Evolutionary conservation across 2,113 vertebrate genomes (phyloP).

Genomic region (Elephas maximus): DNA sequence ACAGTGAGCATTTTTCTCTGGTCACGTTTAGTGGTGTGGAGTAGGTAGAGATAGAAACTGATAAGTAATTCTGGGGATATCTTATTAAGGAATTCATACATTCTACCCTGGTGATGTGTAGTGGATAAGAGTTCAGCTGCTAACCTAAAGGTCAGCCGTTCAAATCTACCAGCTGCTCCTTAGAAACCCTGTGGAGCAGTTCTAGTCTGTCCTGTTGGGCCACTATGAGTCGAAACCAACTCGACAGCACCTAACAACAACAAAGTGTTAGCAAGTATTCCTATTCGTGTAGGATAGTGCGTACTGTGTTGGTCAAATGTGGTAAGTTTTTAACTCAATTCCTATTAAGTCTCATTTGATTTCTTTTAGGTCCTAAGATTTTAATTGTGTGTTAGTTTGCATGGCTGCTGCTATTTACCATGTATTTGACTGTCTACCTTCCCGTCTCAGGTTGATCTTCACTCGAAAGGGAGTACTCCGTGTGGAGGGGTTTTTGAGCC

Average conservation of each 20-base stretch:
- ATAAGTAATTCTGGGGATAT: neutral
- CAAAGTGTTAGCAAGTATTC: neutral
- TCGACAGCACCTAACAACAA: neutral
- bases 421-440: constrained; percentile 64
- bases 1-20: neutral
- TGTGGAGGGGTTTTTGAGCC: constrained; percentile 98
- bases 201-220: too few relatives aligned
- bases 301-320: neutral
- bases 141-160: too few relatives aligned
- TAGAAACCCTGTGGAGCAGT: too few relatives aligned
- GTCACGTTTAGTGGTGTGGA: neutral
- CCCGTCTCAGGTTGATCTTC: constrained; percentile 93
- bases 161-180: too few relatives aligned
- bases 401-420: neutral
- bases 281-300: neutral
- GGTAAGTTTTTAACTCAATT: constrained; percentile 32
- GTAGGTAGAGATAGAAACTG: neutral
- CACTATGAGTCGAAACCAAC: neutral
- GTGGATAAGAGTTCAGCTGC: too few relatives aligned
- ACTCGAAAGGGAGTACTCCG: constrained; percentile 97
- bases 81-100: constrained; percentile 44
- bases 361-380: constrained; percentile 29
- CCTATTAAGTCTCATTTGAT: neutral
- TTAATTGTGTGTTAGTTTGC: constrained; percentile 15
- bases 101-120: neutral